Evolutionary conservation across 2,113 vertebrate genomes (phyloP), one percentile per base, ranked within the genome.

Genomic region (Paradisaea rubra): DNA sequence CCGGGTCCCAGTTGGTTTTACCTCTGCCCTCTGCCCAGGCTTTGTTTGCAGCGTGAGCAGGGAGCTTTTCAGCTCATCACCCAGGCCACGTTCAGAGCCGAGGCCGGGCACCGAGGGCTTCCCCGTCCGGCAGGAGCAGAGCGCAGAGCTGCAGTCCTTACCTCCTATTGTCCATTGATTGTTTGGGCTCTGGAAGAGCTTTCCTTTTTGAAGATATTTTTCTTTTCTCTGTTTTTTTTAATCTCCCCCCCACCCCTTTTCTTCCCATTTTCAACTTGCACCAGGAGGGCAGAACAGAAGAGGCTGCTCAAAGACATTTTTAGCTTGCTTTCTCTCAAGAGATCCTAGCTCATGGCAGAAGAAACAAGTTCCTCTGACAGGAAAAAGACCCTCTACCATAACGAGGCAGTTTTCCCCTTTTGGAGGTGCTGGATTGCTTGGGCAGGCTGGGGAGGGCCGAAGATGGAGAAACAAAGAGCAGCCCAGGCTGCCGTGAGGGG

Each of bases 281-380:
- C 80, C 76, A 45, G 93, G 79, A 90, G 88, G 91, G 85, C 82
- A 93, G 95, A 94, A 94, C 20, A 94, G 80, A 97, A 88, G 84
- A 90, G 61, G 72, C 76, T 74, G 91, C 93, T 86, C 88, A 90
- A 93, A 95, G 90, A 24, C 7, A 3, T 71, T 88, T 94, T 83
- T n/a, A 63, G 59, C 66, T 96, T 65, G 53, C n/a, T 91, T 91
- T 84, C 70, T 90, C 90, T 94, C 82, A 25, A 54, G 93, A 65
- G 80, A 94, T 94, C 80, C 21, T 6, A 57, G 65, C 42, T 93
- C 76, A 22, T 16, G 61, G 80, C 60, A 72, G 33, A 64, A 81
- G 41, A 84, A 96, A 90, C 69, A 53, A 86, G 37, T 23, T 35
- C 44, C 65, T 74, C 56, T 42, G 65, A 64, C 14, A 39, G 79